These are phyloP conservation scores for Apogon talboti DNA, from an alignment of 2,797 vertebrate genomes.

Conservation along the genomic window DNA sequence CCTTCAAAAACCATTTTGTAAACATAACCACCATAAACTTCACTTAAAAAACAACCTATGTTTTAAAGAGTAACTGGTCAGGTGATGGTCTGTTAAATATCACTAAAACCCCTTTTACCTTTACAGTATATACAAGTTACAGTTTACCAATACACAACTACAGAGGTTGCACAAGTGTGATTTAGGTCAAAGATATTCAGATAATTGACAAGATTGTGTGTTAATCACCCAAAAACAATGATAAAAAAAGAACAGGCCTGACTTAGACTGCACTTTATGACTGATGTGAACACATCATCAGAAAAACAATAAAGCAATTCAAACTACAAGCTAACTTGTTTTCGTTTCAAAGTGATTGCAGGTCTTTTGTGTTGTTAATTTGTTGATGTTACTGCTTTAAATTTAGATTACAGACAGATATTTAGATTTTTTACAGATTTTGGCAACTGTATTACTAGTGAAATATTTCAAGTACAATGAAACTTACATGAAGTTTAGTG, in stretches of 20 bases:
- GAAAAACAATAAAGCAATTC: background rate
- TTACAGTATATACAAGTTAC: background rate
- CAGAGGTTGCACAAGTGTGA: background rate
- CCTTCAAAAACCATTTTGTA: background rate
- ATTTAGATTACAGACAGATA: background rate
- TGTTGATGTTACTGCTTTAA: background rate
- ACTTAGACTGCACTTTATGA: background rate
- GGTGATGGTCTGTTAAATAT: background rate
- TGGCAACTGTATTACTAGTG: background rate
- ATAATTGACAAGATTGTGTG: background rate
- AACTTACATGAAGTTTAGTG: background rate
- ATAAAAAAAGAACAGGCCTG: background rate
- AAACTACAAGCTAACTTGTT: background rate
- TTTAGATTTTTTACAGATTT: too few species aligned
- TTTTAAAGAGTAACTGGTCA: background rate
- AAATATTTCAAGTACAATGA: constrained; percentile 8
- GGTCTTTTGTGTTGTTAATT: background rate
- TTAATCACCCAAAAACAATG: background rate
- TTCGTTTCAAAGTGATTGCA: constrained; percentile 1
- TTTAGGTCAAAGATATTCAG: background rate
- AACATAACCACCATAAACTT: background rate
- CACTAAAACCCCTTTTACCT: background rate
- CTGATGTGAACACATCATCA: background rate
- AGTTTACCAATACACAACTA: background rate
- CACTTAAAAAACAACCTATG: background rate